Evolutionary conservation across 2,113 vertebrate species (phyloP), one percentile per base, ranked within the genome.

Genomic region (Pyxicephalus adspersus): DNA sequence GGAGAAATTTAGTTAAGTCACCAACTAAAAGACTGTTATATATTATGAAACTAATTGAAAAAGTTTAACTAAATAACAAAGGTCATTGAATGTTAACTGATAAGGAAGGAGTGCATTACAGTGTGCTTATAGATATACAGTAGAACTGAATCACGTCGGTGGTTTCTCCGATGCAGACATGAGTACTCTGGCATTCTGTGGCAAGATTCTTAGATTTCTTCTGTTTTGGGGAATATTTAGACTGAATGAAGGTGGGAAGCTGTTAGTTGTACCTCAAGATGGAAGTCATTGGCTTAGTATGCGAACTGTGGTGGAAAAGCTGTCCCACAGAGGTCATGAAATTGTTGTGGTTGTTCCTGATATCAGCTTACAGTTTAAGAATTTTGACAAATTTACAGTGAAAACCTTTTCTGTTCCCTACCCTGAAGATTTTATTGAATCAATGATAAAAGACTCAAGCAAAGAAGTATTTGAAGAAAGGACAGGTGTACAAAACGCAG

Each of bases 261-360:
- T 98, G 66, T 85, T 96, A 87, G 95, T 95, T 50, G 4, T 96
- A 20, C 95, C 95, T 1, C 86, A 92, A 85, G 96, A 96, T 38
- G 95, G 95, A 51, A 98, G 96, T 60, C 96, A 95, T 61, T 98
- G 96, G 96, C 86, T 95, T 25, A 94, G 89, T 18, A 83, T 95
- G 29, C 84, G 84, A 20, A 31, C 86, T 0, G 84, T 91, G 0
- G 85, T 93, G 20, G 85, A 91, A 75, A 91, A 92, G 80, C 86
- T 98, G 68, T 86, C 89, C 0, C 85, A 87, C 4, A 91, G 87
- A 71, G 96, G 95, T 2, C 96, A 97, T 0, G 64, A 85, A 2
- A 86, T 92, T 0, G 85, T 94, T 0, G 92, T 92, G 0, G 74
- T 96, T 5, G 89, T 92, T 2, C 94, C 95, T 0, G 95, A 96